Percentiles rank a stretch among this genome's conserved stretches.
Conservation (phyloP, 1,140 invertebrate genomes). For the Drosophila kanapiae region DNA sequence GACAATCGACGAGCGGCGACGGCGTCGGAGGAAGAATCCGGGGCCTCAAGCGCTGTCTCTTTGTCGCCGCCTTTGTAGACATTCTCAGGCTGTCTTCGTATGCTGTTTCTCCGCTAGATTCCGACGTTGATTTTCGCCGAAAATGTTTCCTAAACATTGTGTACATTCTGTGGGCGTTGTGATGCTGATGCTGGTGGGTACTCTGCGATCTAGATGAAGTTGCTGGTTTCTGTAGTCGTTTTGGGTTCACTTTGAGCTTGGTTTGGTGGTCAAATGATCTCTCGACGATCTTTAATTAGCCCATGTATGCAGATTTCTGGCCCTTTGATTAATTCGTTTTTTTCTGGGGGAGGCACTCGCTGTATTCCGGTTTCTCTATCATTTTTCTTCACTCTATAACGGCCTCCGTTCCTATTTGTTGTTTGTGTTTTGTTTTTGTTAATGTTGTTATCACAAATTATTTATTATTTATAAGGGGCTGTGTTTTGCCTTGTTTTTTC, state of each 20-base stretch:
- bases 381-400: conserved; percentile 25
- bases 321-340: conserved; percentile 25
- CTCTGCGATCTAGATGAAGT: conserved; percentile 35
- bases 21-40: conserved; percentile 36
- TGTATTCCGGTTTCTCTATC: conserved; percentile 40
- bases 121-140: conserved; percentile 78
- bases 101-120: conserved; percentile 31
- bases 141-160: conserved; percentile 85
- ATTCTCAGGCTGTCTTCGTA: conserved; percentile 68
- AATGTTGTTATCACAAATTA: conserved; percentile 69
- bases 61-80: conserved; percentile 57
- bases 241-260: conserved; percentile 38
- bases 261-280: conserved; percentile 50
- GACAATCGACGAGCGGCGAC: conserved; percentile 67
- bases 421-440: conserved; percentile 46
- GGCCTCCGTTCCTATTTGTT: conserved; percentile 32
- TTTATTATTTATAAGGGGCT: conserved; percentile 49
- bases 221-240: conserved; percentile 4
- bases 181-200: conserved; percentile 39
- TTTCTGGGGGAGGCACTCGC: conserved; percentile 12
- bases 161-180: conserved; percentile 72
- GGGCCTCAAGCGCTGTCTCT: conserved; percentile 55
- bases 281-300: conserved; percentile 62
- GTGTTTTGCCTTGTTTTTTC: conserved; percentile 55
- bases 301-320: conserved; percentile 57